A percentile compares a stretch with the other conserved stretches of the same genome.
Conservation (phyloP, 2,888 invertebrate genomes). For the Plebejus melissa region DNA sequence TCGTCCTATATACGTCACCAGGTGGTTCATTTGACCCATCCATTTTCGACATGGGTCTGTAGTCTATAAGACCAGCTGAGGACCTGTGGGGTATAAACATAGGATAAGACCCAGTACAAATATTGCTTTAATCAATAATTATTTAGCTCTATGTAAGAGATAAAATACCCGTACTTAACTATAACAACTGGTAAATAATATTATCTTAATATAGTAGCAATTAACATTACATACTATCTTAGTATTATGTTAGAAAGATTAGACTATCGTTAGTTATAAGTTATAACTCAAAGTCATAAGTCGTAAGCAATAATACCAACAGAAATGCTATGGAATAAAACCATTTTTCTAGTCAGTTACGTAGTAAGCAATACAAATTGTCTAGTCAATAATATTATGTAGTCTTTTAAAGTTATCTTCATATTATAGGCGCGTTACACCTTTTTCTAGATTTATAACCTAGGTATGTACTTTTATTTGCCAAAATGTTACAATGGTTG, state of each 20-base stretch:
- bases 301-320: too few species aligned
- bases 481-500: neutral
- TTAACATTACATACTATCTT: too few species aligned
- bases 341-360: neutral
- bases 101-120: constrained; percentile 3
- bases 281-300: too few species aligned
- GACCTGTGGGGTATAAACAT: neutral
- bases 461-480: neutral
- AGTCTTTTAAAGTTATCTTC: neutral
- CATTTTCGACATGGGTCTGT: too few species aligned
- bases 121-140: constrained; percentile 1
- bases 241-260: too few species aligned
- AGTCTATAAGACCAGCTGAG: too few species aligned
- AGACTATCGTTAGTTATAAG: too few species aligned
- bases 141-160: neutral
- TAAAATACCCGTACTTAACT: neutral
- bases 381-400: neutral
- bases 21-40: too few species aligned
- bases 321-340: too few species aligned
- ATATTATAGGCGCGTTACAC: neutral
- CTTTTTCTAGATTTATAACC: neutral
- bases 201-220: too few species aligned
- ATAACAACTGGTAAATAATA: too few species aligned
- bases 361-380: neutral
- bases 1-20: too few species aligned